These are phyloP conservation scores for Galeopterus variegatus DNA, from an alignment of 2,113 vertebrate species.

Conservation along the genomic window DNA sequence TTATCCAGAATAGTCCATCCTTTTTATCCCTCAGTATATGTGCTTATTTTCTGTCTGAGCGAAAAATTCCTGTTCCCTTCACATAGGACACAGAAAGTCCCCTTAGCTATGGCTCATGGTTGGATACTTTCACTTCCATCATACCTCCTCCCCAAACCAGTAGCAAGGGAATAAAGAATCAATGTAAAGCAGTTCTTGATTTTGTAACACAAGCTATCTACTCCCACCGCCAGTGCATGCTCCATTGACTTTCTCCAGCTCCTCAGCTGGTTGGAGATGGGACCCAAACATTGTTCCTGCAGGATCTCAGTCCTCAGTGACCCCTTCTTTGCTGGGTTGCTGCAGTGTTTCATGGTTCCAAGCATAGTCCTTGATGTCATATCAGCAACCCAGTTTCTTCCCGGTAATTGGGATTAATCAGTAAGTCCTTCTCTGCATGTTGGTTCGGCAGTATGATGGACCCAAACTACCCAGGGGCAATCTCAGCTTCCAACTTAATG, in stretches of 20 bases:
- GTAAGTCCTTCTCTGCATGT: background rate
- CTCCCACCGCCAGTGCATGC: accelerated
- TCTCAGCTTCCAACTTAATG: background rate
- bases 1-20: too few relatives aligned
- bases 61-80: background rate
- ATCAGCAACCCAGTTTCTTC: background rate
- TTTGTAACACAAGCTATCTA: background rate
- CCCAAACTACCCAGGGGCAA: background rate
- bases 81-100: background rate
- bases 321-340: background rate
- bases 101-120: background rate
- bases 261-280: background rate
- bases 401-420: background rate
- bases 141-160: background rate
- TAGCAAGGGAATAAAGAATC: background rate
- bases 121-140: background rate
- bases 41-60: background rate
- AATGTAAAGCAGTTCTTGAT: background rate
- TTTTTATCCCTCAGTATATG: background rate
- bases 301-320: background rate
- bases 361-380: background rate
- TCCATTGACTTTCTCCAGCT: background rate
- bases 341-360: background rate
- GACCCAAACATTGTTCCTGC: background rate
- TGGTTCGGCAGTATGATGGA: background rate